phyloP scores from a whole-genome alignment of 2,888 invertebrate genomes.

The Trachelus iudaicus region DNA sequence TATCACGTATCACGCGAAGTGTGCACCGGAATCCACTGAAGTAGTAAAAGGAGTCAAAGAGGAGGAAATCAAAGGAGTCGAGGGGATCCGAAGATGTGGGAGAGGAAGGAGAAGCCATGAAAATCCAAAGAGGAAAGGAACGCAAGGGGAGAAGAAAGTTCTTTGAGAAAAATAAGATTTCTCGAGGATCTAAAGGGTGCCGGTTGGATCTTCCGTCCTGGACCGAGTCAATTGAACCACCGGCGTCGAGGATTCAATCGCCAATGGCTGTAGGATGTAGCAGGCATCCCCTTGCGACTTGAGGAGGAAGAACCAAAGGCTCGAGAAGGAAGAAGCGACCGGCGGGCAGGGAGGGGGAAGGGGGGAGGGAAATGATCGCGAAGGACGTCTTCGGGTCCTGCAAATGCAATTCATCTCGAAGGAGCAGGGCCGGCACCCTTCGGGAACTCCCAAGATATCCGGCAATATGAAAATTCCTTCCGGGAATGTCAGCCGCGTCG shows the following conservation, averaged over 20 bases:
- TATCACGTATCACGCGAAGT: too few species aligned
- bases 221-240: slow-evolving; percentile 40
- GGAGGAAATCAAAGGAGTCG: too few species aligned
- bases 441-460: slow-evolving; percentile 7
- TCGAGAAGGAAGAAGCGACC: slow-evolving; percentile 15
- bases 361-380: slow-evolving; percentile 31
- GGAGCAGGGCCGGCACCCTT: neutral
- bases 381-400: slow-evolving; percentile 22
- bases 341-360: neutral
- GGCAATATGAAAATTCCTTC: slow-evolving; percentile 36
- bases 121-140: too few species aligned
- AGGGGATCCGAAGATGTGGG: too few species aligned
- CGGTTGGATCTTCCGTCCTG: neutral
- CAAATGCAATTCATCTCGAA: slow-evolving; percentile 34
- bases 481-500: too few species aligned
- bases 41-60: neutral
- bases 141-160: too few species aligned
- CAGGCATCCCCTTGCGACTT: neutral
- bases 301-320: slow-evolving; percentile 9
- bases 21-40: neutral
- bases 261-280: slow-evolving; percentile 4
- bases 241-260: slow-evolving; percentile 42
- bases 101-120: too few species aligned
- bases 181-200: too few species aligned
- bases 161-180: too few species aligned